Conservation (phyloP, 2,797 vertebrate species). For the Anguilla obscura region DNA sequence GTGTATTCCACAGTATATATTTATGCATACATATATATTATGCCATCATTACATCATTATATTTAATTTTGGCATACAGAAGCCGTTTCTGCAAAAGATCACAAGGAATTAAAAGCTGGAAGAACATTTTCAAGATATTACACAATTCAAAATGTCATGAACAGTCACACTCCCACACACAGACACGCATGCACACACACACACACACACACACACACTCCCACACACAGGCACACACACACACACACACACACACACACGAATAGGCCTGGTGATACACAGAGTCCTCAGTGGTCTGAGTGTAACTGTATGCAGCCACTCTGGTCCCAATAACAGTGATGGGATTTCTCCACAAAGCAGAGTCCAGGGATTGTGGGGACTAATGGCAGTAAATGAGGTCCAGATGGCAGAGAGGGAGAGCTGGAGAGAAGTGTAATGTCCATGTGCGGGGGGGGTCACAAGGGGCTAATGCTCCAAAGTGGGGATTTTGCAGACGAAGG, state of each 20-base stretch:
- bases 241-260: not conserved
- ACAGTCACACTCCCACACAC: not conserved
- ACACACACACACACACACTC: not conserved
- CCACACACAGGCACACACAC: not conserved
- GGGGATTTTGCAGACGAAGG: slow-evolving; percentile 81
- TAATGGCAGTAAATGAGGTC: slow-evolving; percentile 37
- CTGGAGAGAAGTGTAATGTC: not conserved
- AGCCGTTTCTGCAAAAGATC: not conserved
- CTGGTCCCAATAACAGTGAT: not conserved
- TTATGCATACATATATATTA: not conserved
- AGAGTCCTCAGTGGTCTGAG: slow-evolving; percentile 3
- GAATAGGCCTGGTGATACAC: not conserved
- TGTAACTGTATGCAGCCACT: not conserved
- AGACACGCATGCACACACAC: not conserved
- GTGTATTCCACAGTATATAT: not conserved
- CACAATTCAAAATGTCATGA: slow-evolving; percentile 7
- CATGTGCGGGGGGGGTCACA: not conserved
- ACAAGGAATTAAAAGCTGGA: not conserved
- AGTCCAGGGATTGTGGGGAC: slow-evolving; percentile 28
- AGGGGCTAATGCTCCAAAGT: slow-evolving; percentile 59
- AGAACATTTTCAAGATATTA: slow-evolving; percentile 17
- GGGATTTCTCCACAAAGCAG: not conserved
- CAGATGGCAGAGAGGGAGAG: slow-evolving; percentile 30
- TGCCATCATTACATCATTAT: not conserved
- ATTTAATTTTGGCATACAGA: not conserved